These are phyloP conservation scores for Ptilodon capucinus DNA, from an alignment of 2,888 invertebrate genomes.

Conservation along the genomic window DNA sequence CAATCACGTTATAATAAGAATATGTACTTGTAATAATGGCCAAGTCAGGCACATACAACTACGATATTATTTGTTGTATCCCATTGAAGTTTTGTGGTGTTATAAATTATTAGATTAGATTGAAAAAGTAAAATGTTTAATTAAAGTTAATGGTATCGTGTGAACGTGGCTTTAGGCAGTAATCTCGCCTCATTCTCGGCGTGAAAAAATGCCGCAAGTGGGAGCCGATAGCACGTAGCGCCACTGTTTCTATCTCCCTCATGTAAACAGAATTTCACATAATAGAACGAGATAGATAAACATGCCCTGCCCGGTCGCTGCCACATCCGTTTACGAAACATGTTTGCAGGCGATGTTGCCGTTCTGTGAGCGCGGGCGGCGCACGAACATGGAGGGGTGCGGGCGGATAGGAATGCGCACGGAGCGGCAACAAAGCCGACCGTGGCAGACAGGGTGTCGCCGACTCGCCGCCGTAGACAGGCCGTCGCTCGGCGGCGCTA, in stretches of 20 bases:
- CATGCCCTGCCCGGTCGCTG: constrained; percentile 76
- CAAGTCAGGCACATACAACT: no score
- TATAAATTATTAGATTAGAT: no score
- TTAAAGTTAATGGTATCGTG: not conserved
- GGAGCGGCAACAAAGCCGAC: constrained; percentile 87
- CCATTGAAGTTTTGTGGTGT: no score
- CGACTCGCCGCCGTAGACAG: constrained; percentile 91
- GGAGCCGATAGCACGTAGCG: constrained; percentile 83
- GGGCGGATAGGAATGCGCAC: constrained; percentile 80
- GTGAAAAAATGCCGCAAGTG: constrained; percentile 85
- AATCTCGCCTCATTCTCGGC: constrained; percentile 86
- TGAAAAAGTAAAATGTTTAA: no score
- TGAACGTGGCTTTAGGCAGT: constrained; percentile 75
- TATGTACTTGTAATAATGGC: no score
- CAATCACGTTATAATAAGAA: no score
- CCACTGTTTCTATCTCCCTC: constrained; percentile 72
- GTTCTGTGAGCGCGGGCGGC: constrained; percentile 67
- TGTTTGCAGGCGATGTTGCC: constrained; percentile 86
- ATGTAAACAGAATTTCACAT: constrained; percentile 26
- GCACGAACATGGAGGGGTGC: constrained; percentile 68
- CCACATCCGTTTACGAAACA: constrained; percentile 89
- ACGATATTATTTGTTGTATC: no score
- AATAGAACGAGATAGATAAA: constrained; percentile 54
- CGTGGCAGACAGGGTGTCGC: constrained; percentile 97
- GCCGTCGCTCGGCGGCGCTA: constrained; percentile 86